Percentiles rank a stretch among this genome's conserved stretches.
Conservation (phyloP, 2,113 vertebrate species). For the Tichodroma muraria region DNA sequence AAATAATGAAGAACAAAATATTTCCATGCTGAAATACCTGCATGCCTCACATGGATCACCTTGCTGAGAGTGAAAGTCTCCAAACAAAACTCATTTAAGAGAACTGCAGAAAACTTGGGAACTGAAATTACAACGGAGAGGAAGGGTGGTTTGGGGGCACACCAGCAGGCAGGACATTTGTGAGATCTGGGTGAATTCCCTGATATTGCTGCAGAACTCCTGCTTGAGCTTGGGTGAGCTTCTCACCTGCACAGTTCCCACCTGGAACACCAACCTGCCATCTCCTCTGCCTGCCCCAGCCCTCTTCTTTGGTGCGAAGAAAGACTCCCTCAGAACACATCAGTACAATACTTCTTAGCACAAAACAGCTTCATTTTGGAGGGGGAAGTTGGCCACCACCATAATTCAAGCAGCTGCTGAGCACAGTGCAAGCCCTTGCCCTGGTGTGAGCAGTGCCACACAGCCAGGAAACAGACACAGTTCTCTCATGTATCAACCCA, state of each 20-base stretch:
- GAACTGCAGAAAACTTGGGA: neutral
- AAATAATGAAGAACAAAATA: neutral
- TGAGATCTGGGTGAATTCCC: neutral
- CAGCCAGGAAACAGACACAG: neutral
- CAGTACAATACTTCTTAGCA: neutral
- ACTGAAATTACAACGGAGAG: neutral
- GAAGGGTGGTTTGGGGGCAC: neutral
- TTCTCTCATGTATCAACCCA: neutral
- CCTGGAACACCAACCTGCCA: neutral
- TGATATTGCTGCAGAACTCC: neutral
- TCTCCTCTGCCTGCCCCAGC: neutral
- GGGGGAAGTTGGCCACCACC: neutral
- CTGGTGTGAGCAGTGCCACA: neutral
- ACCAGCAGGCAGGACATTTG: neutral
- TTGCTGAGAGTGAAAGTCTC: neutral
- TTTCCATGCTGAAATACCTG: neutral
- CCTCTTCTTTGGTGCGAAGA: neutral
- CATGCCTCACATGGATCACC: neutral
- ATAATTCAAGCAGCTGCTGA: neutral
- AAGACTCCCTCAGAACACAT: neutral
- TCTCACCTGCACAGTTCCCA: fast-evolving
- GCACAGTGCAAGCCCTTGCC: neutral
- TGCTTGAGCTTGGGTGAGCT: neutral
- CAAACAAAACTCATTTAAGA: neutral
- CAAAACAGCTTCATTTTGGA: neutral